Base-by-base conservation (phyloP, 2,113 vertebrate genomes). In the Nettapus auritus region DNA sequence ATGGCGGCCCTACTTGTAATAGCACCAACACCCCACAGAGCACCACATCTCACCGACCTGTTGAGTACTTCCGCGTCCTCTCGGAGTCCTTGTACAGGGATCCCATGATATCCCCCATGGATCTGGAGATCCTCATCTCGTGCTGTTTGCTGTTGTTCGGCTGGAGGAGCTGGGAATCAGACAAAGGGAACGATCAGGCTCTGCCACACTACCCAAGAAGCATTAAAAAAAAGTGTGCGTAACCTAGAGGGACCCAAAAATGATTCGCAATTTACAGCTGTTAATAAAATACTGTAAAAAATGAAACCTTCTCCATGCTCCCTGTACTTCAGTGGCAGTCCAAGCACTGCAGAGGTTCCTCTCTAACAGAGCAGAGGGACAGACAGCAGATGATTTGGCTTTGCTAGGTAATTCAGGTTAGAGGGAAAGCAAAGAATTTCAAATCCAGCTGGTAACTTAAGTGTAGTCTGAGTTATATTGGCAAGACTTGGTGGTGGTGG, bases 31-130 rank as follows among this genome's bases (percentile, higher is more conserved):
- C 11, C 38, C 21, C 1, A 0, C 8, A 9, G 23, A n/a, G 64
- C 0, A 0, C 0, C 8, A 28, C 1, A 1, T 38, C 16, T 17
- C 79, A 90, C 98, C 96, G 70, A 99, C 99, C 99, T 97, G 99
- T 99, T 0, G 99, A 99, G 94, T 98, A 98, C 90, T 99, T 99
- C 95, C 99, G 98, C 1, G 98, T 98, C 90, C 98, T 98, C 96
- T 99, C 99, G 0, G 98, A 98, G 83, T 98, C 98, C 74, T 99
- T 99, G 85, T 98, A 98, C 92, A 98, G 94, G 50, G 99, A 99
- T 28, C 98, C 98, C 97, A 99, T 98, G 86, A 99, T 97, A 86
- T 99, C 99, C 31, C 99, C 99, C 94, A 99, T 98, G 25, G 99
- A 99, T 66, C 98, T 98, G 34, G 99, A 99, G 66, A 99, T 98